Evolutionary conservation across 2,113 vertebrate genomes (phyloP), one percentile per base, ranked within the genome.

Genomic region (Limanda limanda): DNA sequence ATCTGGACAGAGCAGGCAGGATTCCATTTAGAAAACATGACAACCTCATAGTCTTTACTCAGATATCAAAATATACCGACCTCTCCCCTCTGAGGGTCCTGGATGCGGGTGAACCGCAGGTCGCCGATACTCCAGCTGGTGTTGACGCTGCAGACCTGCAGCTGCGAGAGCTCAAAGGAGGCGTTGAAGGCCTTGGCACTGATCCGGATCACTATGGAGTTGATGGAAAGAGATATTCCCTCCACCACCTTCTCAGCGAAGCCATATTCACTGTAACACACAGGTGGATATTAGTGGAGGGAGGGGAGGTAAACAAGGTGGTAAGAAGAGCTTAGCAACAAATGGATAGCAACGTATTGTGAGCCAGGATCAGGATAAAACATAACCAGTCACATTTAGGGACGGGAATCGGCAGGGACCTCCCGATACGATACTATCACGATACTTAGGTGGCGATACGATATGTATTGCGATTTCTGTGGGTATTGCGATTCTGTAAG

Each of bases 211-310:
- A 98, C 71, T 74, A 99, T 99, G 89, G 98, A 99, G 92, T 97
- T 98, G 83, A 99, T 96, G 79, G 97, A 98, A 87, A 99, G 95
- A 3, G 97, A 96, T 84, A 99, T 98, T 59, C 98, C 97, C 92
- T 99, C 98, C 21, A 99, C 97, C 70, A 99, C 98, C 91, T 98
- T 99, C 93, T 99, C 98, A 69, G 98, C 98, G 94, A 99, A 99
- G 88, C 98, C 96, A 74, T 99, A 99, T 89, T 98, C 98, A 92
- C 98, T 99, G 91, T 14, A 51, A 2, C 5, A 20, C n/a, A 58
- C 17, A 68, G 27, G 4, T 42, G 45, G 27, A 27, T 3, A 51
- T 0, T 6, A 25, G n/a, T 2, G 1, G 20, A 20, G 25, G 37
- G 42, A 62, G 11, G 37, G 12, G 18, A 25, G 10, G 47, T 13